phyloP scores from a whole-genome alignment of 1,140 invertebrate genomes.

The Coelopa frigida region DNA sequence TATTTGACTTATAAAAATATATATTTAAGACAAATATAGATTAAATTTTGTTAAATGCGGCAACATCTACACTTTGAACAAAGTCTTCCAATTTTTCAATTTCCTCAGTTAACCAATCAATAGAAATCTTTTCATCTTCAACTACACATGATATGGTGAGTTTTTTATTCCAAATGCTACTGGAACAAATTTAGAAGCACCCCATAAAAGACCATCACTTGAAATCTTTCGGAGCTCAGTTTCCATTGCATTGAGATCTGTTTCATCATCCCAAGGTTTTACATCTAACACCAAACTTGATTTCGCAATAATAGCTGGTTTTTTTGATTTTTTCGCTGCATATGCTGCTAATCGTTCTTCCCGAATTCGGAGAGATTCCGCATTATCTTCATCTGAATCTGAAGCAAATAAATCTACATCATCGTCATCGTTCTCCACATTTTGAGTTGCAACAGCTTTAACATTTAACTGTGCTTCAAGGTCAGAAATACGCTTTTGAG shows the following conservation, averaged over 20 bases:
- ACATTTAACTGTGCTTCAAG: slow-evolving; percentile 5
- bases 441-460: slow-evolving; percentile 15
- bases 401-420: slow-evolving; percentile 91
- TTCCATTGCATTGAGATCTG: slow-evolving; percentile 85
- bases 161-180: slow-evolving; percentile 93
- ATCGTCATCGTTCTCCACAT: slow-evolving; percentile 59
- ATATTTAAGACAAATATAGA: no score
- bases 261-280: slow-evolving; percentile 97
- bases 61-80: slow-evolving; percentile 75
- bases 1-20: no score
- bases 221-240: slow-evolving; percentile 66
- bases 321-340: slow-evolving; percentile 88
- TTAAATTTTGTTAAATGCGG: slow-evolving; percentile 88
- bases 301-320: slow-evolving; percentile 86
- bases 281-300: slow-evolving; percentile 91
- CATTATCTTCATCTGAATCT: slow-evolving; percentile 74
- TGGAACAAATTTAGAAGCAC: slow-evolving; percentile 85
- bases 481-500: slow-evolving; percentile 21
- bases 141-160: slow-evolving; percentile 90
- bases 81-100: slow-evolving; percentile 78
- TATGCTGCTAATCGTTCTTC: slow-evolving; percentile 82
- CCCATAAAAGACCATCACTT: slow-evolving; percentile 88
- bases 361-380: slow-evolving; percentile 67
- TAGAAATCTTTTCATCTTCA: slow-evolving; percentile 90
- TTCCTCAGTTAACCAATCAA: slow-evolving; percentile 79